Conservation (phyloP, 2,888 invertebrate species). For the Alviniconcha strummeri region DNA sequence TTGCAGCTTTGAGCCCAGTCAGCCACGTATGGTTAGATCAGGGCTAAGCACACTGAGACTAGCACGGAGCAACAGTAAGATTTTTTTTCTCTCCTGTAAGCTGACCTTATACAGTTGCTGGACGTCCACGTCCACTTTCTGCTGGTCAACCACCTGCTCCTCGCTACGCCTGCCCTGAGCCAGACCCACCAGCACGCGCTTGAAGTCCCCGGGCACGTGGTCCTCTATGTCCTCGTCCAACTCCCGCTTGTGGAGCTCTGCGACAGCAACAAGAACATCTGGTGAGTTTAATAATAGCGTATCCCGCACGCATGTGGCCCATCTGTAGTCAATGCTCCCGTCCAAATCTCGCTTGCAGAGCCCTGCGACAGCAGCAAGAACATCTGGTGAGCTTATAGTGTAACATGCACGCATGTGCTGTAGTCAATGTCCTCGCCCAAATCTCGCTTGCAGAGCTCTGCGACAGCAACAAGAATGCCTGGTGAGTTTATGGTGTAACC, state of each 20-base stretch:
- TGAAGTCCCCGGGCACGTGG: slow-evolving; percentile 56
- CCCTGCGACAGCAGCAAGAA: neutral
- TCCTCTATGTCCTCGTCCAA: slow-evolving; percentile 50
- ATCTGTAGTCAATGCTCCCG: neutral
- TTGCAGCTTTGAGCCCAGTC: neutral
- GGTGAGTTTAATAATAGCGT: neutral
- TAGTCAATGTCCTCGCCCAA: neutral
- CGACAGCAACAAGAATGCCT: neutral
- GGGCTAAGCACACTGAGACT: neutral
- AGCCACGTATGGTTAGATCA: too few species aligned
- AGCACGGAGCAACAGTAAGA: neutral
- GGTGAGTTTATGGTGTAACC: neutral
- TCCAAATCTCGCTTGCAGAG: too few species aligned
- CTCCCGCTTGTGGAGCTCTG: slow-evolving; percentile 39
- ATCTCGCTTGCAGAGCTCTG: neutral
- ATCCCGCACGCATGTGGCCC: neutral
- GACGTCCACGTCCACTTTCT: slow-evolving; percentile 52
- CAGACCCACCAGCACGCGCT: slow-evolving; percentile 50
- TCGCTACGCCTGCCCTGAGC: slow-evolving; percentile 68
- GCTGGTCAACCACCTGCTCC: slow-evolving; percentile 45
- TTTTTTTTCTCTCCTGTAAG: neutral
- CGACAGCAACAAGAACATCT: neutral
- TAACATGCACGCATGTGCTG: neutral
- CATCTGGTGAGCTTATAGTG: neutral
- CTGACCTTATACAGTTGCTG: slow-evolving; percentile 35